phyloP scores from a whole-genome alignment of 1,140 invertebrate genomes.

The Tigriopus japonicus region DNA sequence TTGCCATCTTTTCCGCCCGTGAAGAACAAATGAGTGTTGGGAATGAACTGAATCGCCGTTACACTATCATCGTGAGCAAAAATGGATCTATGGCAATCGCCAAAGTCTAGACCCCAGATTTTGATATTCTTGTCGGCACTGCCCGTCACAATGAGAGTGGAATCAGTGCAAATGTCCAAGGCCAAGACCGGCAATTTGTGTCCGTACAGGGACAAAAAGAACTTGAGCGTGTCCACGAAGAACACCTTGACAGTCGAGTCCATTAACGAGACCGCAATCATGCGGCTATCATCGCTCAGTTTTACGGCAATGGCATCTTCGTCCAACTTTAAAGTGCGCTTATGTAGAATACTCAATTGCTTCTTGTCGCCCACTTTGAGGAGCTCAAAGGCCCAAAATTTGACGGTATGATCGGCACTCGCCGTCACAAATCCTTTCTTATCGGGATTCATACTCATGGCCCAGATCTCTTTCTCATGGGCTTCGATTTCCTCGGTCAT shows the following conservation, averaged over 20 bases:
- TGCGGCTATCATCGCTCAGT: slow-evolving; percentile 64
- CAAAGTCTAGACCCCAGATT: slow-evolving; percentile 97
- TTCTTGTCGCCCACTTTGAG: slow-evolving; percentile 29
- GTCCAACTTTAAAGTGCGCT: slow-evolving; percentile 59
- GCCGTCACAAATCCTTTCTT: slow-evolving; percentile 58
- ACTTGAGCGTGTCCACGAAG: slow-evolving; percentile 83
- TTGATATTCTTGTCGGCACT: slow-evolving; percentile 88
- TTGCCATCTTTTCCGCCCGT: slow-evolving; percentile 78
- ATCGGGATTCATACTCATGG: slow-evolving; percentile 51
- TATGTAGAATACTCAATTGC: slow-evolving; percentile 33
- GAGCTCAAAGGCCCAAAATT: slow-evolving; percentile 86
- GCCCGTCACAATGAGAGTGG: slow-evolving; percentile 69
- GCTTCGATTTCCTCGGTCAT: slow-evolving; percentile 54
- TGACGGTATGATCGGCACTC: slow-evolving; percentile 68
- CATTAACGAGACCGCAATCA: slow-evolving; percentile 68
- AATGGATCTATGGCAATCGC: slow-evolving; percentile 47
- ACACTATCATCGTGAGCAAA: slow-evolving; percentile 86
- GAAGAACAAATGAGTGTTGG: slow-evolving; percentile 81
- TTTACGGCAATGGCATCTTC: slow-evolving; percentile 63
- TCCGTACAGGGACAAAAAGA: slow-evolving; percentile 86
- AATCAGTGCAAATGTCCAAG: slow-evolving; percentile 86
- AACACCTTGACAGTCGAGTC: slow-evolving; percentile 92
- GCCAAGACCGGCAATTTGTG: slow-evolving; percentile 85
- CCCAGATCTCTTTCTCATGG: slow-evolving; percentile 57
- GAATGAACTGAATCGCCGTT: slow-evolving; percentile 66